Conservation (phyloP, 2,888 invertebrate genomes). For the Luperina nickerlii region DNA sequence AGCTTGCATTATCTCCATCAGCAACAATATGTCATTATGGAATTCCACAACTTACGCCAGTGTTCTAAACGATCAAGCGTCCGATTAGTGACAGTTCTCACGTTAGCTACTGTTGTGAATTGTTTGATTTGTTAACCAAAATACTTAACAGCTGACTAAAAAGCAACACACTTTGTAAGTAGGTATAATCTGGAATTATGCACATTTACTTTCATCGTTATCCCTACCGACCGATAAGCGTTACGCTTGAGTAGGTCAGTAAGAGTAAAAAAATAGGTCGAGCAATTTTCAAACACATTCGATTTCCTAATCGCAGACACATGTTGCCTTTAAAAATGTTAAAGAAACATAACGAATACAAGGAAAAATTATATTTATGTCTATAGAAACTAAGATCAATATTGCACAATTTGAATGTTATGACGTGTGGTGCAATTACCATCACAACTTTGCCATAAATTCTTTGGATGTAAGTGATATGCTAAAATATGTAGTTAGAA, state of each 20-base stretch:
- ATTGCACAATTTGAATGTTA: not conserved
- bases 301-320: not conserved
- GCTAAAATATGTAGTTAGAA: not conserved
- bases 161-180: not conserved
- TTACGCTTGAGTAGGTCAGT: not conserved
- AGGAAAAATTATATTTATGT: not conserved
- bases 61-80: conserved; percentile 10
- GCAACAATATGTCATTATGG: not conserved
- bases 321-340: not conserved
- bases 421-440: not conserved
- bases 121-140: not conserved
- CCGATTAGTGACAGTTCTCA: conserved; percentile 12
- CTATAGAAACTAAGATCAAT: not conserved
- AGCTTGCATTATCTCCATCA: not conserved
- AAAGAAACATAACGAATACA: not conserved
- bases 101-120: not conserved
- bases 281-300: not conserved
- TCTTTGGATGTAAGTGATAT: not conserved
- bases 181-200: not conserved
- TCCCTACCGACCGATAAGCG: not conserved
- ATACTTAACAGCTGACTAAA: not conserved
- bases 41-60: not conserved
- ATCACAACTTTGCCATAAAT: not conserved
- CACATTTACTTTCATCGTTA: not conserved
- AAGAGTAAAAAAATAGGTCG: not conserved